Percentiles rank a stretch among this genome's conserved stretches.
Evolutionary conservation across 2,113 vertebrate species (phyloP).

Genomic region (Mormyrus lacerda): DNA sequence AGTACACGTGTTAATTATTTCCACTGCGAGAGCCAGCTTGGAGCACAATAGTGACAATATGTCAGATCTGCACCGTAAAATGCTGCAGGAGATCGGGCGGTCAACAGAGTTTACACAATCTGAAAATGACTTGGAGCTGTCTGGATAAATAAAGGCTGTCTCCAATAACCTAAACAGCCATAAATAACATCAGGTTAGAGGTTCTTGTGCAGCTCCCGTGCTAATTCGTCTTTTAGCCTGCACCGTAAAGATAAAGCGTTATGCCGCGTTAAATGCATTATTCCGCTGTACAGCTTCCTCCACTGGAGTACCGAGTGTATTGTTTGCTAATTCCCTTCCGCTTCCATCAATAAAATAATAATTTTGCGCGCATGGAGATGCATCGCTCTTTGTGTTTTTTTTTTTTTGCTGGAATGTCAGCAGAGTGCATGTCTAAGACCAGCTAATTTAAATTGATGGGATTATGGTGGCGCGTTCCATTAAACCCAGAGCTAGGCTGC

Average conservation of each 20-base stretch:
- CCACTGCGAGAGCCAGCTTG: neutral
- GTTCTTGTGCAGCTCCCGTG: neutral
- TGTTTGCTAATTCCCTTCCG: conserved; percentile 28
- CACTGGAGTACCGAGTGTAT: conserved; percentile 5
- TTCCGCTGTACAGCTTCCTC: conserved; percentile 13
- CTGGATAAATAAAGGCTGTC: conserved; percentile 17
- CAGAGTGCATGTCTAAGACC: conserved; percentile 8
- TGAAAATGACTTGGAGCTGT: conserved; percentile 2
- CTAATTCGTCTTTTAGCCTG: conserved; percentile 37
- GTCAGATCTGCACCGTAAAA: neutral
- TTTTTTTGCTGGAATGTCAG: conserved; percentile 1
- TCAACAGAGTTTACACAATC: conserved; percentile 12
- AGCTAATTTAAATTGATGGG: conserved; percentile 26
- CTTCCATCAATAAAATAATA: conserved; percentile 26
- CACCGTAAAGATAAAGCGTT: conserved; percentile 26
- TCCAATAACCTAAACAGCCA: conserved; percentile 11
- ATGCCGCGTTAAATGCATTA: conserved; percentile 26
- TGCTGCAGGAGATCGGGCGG: neutral
- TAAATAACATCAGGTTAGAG: conserved; percentile 19
- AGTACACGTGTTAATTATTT: conserved; percentile 3
- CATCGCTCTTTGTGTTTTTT: neutral
- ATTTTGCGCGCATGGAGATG: conserved; percentile 11
- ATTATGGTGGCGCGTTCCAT: conserved; percentile 15
- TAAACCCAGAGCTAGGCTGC: conserved; percentile 23
- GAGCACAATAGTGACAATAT: neutral